A percentile compares a stretch with the other conserved stretches of the same genome.
Conservation (phyloP, 1,140 invertebrate species). For the Aphaenogaster ashmeadi region DNA sequence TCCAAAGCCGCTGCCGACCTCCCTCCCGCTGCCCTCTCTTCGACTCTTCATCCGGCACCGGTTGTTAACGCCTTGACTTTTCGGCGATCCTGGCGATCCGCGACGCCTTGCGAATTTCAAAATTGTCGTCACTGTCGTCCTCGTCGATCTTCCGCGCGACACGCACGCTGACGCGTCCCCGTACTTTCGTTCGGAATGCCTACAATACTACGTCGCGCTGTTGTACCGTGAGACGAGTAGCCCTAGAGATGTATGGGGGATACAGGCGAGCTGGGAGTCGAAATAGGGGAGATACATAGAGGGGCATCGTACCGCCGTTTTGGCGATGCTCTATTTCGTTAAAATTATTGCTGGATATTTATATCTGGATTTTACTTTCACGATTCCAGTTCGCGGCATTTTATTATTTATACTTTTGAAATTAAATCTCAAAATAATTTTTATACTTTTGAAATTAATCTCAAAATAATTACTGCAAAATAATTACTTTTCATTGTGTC, state of each 20-base stretch:
- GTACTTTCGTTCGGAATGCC: conserved; percentile 54
- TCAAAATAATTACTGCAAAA: neutral
- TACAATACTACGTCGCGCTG: conserved; percentile 19
- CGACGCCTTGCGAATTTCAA: conserved; percentile 44
- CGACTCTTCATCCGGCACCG: conserved; percentile 37
- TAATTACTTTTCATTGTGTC: neutral
- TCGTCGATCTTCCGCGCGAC: conserved; percentile 62
- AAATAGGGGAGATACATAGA: conserved; percentile 58
- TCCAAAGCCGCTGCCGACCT: conserved; percentile 62
- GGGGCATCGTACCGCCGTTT: conserved; percentile 43
- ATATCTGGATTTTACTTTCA: neutral
- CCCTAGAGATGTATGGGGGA: conserved; percentile 56
- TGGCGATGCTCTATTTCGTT: neutral
- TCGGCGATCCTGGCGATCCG: neutral
- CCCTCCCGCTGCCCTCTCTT: neutral
- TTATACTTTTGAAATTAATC: neutral
- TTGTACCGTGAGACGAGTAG: conserved; percentile 33
- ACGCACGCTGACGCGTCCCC: conserved; percentile 61
- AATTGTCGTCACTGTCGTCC: conserved; percentile 51
- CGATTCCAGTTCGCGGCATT: neutral
- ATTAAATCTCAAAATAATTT: neutral
- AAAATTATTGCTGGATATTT: conserved; percentile 31
- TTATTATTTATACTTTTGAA: neutral
- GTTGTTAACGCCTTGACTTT: conserved; percentile 47
- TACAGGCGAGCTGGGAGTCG: conserved; percentile 26